phyloP scores from a whole-genome alignment of 1,140 invertebrate genomes.

The Calliphora vicina region DNA sequence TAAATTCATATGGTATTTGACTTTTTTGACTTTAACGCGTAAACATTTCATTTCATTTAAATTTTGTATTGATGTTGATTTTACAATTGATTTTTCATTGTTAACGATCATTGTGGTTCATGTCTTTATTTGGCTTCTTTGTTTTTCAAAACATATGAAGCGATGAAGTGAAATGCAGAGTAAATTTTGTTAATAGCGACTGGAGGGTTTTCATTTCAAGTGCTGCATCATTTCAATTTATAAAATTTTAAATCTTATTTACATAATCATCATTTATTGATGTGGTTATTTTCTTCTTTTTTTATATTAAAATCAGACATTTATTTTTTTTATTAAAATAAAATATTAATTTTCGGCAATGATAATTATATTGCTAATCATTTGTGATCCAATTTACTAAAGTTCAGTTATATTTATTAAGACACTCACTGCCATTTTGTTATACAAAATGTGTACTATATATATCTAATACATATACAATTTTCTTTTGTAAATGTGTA shows the following conservation, averaged over 20 bases:
- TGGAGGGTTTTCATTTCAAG: not conserved
- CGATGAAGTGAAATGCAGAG: not conserved
- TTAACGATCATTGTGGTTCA: not conserved
- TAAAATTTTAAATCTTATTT: not conserved
- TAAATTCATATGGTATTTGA: slow-evolving; percentile 6
- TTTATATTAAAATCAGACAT: too few relatives aligned
- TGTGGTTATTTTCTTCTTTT: not conserved
- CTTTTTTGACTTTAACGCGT: not conserved
- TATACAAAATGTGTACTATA: too few relatives aligned
- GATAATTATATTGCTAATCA: too few relatives aligned
- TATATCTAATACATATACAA: too few relatives aligned
- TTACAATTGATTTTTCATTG: not conserved
- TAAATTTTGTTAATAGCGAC: too few relatives aligned
- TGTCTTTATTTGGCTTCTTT: not conserved
- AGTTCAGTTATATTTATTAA: too few relatives aligned
- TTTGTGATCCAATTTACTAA: too few relatives aligned
- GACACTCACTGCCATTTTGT: too few relatives aligned
- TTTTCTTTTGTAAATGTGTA: too few relatives aligned
- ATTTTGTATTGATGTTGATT: not conserved
- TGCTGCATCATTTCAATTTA: not conserved
- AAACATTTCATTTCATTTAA: not conserved
- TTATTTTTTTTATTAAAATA: too few relatives aligned
- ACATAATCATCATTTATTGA: not conserved
- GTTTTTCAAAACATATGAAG: not conserved
- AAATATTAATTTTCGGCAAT: too few relatives aligned